Evolutionary conservation across 2,888 invertebrate genomes (phyloP).

Genomic region (Hemistola chrysoprasaria): DNA sequence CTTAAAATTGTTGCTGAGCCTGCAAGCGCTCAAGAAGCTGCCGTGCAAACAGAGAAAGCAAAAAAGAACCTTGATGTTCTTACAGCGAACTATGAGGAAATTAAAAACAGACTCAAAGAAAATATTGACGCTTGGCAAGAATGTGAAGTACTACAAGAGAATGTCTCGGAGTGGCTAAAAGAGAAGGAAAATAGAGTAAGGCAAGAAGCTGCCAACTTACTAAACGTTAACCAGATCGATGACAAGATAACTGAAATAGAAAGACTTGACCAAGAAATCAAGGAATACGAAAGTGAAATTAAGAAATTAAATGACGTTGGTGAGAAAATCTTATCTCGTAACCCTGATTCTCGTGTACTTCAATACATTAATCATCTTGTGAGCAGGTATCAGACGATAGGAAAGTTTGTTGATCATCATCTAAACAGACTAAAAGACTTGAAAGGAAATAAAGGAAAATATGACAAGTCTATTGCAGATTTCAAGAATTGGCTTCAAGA

Average conservation of each 20-base stretch:
- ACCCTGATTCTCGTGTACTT: conserved; percentile 91
- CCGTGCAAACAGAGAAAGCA: conserved; percentile 86
- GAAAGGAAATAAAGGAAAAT: conserved; percentile 86
- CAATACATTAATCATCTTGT: conserved; percentile 91
- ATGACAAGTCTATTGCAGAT: conserved; percentile 84
- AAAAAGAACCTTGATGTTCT: conserved; percentile 87
- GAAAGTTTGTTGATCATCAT: conserved; percentile 86
- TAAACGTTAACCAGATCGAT: conserved; percentile 86
- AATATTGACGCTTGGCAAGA: conserved; percentile 90
- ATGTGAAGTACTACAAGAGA: conserved; percentile 90
- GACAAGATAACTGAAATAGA: conserved; percentile 86
- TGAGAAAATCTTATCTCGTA: conserved; percentile 87
- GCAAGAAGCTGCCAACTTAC: conserved; percentile 86
- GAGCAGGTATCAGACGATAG: conserved; percentile 88
- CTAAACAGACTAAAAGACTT: conserved; percentile 88
- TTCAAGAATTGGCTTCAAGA: conserved; percentile 91
- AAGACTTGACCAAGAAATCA: conserved; percentile 84
- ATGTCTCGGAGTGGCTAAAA: conserved; percentile 88
- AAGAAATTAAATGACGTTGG: conserved; percentile 86
- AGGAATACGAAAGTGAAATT: conserved; percentile 85
- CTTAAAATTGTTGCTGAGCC: conserved; percentile 88
- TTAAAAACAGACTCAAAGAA: conserved; percentile 85
- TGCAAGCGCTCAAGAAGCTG: conserved; percentile 85
- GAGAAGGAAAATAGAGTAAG: conserved; percentile 89
- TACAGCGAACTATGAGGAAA: conserved; percentile 85